These are phyloP conservation scores for Tachypleus tridentatus DNA, from an alignment of 1,140 invertebrate species.

Conservation along the genomic window DNA sequence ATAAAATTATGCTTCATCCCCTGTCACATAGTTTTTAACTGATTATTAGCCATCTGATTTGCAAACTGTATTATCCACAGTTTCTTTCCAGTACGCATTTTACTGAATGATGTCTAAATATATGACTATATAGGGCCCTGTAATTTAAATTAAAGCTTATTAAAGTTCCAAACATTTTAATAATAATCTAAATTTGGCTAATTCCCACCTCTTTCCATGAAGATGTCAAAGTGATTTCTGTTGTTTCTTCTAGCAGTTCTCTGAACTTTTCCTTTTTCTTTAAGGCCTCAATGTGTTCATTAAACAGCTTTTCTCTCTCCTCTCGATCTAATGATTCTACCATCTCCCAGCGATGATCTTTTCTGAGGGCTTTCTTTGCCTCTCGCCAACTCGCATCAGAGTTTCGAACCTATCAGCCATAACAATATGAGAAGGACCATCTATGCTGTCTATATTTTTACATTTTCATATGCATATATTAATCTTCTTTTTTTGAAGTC, in stretches of 20 bases:
- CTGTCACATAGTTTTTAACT: too few species aligned
- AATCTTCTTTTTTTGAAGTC: too few species aligned
- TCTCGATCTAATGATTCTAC: conserved; percentile 77
- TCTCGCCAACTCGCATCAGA: conserved; percentile 88
- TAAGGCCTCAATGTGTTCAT: conserved; percentile 77
- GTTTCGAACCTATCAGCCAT: conserved; percentile 55
- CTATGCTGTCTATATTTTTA: too few species aligned
- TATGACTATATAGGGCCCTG: too few species aligned
- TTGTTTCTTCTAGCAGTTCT: conserved; percentile 38
- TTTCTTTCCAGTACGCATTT: too few species aligned
- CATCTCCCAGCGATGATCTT: conserved; percentile 88
- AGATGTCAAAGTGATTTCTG: conserved; percentile 60
- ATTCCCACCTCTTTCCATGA: conserved; percentile 76
- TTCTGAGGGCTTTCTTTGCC: conserved; percentile 83
- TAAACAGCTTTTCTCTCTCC: conserved; percentile 82
- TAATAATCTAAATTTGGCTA: not conserved
- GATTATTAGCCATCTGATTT: too few species aligned
- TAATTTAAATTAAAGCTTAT: too few species aligned
- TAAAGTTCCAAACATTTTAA: not conserved
- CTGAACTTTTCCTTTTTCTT: conserved; percentile 90
- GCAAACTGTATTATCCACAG: too few species aligned
- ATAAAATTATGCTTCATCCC: too few species aligned
- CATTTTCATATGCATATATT: too few species aligned
- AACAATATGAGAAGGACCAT: too few species aligned
- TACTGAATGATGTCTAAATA: too few species aligned